Conservation (phyloP, 2,113 vertebrate genomes). For the Melanocharis versteri region DNA sequence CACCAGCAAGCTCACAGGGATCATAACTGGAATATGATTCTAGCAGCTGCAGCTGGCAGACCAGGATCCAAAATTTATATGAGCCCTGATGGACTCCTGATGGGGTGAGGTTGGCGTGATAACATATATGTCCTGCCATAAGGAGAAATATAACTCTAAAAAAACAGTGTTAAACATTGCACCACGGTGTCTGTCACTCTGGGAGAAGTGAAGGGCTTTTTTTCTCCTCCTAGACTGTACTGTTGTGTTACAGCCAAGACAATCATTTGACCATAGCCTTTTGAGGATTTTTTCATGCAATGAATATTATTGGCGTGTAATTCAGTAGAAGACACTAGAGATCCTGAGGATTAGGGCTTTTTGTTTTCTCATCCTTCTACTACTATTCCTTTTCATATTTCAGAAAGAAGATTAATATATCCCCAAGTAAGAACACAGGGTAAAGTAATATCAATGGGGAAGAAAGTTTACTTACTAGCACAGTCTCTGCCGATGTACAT, state of each 20-base stretch:
- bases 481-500: neutral
- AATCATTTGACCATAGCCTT: slow-evolving; percentile 19
- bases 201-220: neutral
- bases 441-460: neutral
- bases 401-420: neutral
- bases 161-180: neutral
- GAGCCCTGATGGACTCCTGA: neutral
- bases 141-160: neutral
- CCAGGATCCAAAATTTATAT: neutral
- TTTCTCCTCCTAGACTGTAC: neutral
- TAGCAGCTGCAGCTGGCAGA: slow-evolving; percentile 4
- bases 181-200: neutral
- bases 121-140: neutral
- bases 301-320: slow-evolving; percentile 19
- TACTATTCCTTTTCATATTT: neutral
- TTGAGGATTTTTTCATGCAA: slow-evolving; percentile 8
- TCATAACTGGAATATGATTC: neutral
- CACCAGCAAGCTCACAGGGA: neutral
- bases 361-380: neutral
- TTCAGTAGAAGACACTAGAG: slow-evolving; percentile 10
- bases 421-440: neutral
- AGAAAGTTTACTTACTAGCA: neutral
- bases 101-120: neutral
- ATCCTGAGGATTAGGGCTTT: neutral
- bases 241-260: neutral